Base-by-base conservation (phyloP, 2,888 invertebrate genomes). In the Lasioglossum vierecki region DNA sequence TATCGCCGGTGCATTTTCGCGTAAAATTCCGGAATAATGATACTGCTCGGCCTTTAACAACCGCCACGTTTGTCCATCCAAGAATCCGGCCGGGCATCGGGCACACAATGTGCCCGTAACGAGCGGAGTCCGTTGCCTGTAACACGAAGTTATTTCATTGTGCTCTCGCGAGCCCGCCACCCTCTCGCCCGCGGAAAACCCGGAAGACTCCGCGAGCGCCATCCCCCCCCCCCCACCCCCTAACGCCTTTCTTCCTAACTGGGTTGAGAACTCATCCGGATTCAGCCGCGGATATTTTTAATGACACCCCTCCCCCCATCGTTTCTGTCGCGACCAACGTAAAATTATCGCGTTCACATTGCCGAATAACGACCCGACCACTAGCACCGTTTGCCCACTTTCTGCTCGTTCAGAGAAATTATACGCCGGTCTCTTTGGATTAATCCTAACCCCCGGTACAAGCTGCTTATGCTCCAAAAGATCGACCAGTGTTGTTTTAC, bases 251-350 rank as follows among this genome's bases (percentile, higher is more conserved):
- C 78, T 66, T 77, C 63, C 82, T 87, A 90, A 90, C 86, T 87
- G 86, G 89, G 91, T 89, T 90, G 91, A 91, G 88, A 85, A 90
- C 86, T 86, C 83, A 79, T 89, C 84, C 86, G 87, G 89, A 90
- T 91, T 88, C 88, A 86, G 73, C 74, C 80, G 90, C 88, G 88
- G 89, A 92, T 91, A 91, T 91, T 91, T 92, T 90, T 91, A 92
- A 90, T 90, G 90, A 88, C 88, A 88, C 86, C 88, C 86, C 39
- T 4, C 0, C 39, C 39, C 73, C 18, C 18, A 49, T 53, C 77
- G 39, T 53, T 53, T 41, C 39, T 49, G 49, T 71, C 73, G 78
- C 81, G 77, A 83, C 76, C 2, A 15, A 30, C 57, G 73, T 75
- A 80, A 86, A 83, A 85, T 78, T 80, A 85, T 88, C 81, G 83